phyloP scores from a whole-genome alignment of 53 echinoderm and acorn worm species.

The Paracentrotus lividus region DNA sequence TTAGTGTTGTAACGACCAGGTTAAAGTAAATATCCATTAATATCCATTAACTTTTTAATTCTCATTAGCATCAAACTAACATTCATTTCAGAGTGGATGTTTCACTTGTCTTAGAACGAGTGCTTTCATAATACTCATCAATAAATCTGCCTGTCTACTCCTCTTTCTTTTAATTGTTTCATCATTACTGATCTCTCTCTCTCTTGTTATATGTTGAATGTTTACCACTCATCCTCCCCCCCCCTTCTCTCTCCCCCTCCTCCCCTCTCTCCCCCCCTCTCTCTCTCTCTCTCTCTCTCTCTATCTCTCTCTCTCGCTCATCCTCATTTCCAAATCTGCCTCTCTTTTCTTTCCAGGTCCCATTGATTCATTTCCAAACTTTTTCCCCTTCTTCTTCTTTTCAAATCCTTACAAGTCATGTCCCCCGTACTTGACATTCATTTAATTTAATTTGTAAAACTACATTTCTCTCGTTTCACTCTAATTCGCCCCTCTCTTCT shows the following conservation, averaged over 20 bases:
- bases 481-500: background rate
- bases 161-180: too few relatives aligned
- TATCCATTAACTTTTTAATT: slow-evolving; percentile 11
- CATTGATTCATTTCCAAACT: too few relatives aligned
- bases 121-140: background rate
- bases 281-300: background rate
- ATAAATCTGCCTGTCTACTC: too few relatives aligned
- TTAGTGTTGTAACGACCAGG: background rate
- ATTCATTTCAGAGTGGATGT: background rate
- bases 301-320: background rate
- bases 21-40: background rate
- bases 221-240: too few relatives aligned
- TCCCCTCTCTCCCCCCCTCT: background rate
- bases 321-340: background rate
- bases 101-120: background rate
- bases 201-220: too few relatives aligned
- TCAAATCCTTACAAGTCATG: background rate
- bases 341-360: background rate
- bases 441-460: too few relatives aligned
- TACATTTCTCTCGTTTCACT: too few relatives aligned
- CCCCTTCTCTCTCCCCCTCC: background rate
- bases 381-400: background rate
- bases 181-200: too few relatives aligned
- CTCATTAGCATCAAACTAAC: background rate
- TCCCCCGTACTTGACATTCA: too few relatives aligned